Evolutionary conservation across 2,113 vertebrate species (phyloP).

Genomic region (Labeo rohita): DNA sequence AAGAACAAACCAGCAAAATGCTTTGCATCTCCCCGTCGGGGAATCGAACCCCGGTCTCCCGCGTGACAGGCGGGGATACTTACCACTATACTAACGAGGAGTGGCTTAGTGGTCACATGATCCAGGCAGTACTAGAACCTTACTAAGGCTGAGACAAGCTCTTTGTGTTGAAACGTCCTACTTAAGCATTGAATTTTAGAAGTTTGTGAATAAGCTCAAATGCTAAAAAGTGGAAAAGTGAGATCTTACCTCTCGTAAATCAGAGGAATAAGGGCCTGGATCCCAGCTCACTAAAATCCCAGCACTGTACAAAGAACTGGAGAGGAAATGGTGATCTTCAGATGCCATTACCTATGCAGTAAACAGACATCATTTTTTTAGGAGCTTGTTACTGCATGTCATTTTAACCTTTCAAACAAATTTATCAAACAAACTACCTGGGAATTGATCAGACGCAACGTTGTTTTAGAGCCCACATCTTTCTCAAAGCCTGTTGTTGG

Average conservation of each 20-base stretch:
- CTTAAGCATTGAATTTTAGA: not conserved
- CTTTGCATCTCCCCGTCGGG: not conserved
- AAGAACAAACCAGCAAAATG: not conserved
- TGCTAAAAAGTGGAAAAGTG: not conserved
- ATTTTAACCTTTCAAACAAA: not conserved
- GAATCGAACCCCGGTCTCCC: not conserved
- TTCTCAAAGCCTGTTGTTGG: conserved; percentile 75
- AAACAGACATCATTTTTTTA: not conserved
- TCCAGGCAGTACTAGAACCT: not conserved
- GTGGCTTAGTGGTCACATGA: not conserved
- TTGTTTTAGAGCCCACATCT: conserved; percentile 80
- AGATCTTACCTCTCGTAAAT: conserved; percentile 74
- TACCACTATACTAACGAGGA: not conserved
- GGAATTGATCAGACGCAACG: conserved; percentile 79
- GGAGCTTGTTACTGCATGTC: not conserved
- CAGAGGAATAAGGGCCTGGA: conserved; percentile 77
- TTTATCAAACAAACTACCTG: conserved; percentile 66
- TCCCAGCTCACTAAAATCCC: conserved; percentile 81
- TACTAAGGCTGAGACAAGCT: not conserved
- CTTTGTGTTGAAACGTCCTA: not conserved
- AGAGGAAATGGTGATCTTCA: conserved; percentile 77
- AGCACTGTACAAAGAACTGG: conserved; percentile 77
- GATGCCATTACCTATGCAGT: conserved; percentile 76
- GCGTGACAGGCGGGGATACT: not conserved
- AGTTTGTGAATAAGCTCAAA: not conserved